Evolutionary conservation across 1,140 invertebrate genomes (phyloP), one percentile per base, ranked within the genome.

Genomic region (Apis dorsata): DNA sequence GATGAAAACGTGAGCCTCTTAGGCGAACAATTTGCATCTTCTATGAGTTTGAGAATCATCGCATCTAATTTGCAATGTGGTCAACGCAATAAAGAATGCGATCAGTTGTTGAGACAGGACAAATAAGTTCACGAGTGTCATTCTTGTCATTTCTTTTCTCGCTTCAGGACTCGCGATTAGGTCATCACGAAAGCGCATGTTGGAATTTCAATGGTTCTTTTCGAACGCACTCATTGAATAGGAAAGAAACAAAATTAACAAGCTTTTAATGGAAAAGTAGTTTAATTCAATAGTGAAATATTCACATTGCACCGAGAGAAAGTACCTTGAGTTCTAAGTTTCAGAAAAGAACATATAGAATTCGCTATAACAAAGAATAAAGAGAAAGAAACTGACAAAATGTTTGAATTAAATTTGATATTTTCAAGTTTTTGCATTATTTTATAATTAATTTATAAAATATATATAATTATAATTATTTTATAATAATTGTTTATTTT

Each of bases 1-100:
- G 19, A 8, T 7, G 9, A 60, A 60, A 73, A 84, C 77, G 85
- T 84, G 84, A 81, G 76, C 63, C 63, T 84, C 81, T 85, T 82
- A 87, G 81, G 63, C 62, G 63, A n/a, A 72, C 84, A 84, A 87
- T 87, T 87, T 86, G 73, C 86, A 87, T 87, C 63, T 53, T 57
- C 63, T 76, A 80, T 55, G 69, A 76, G 81, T 84, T 65, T 77
- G 79, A 86, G 55, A 73, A 68, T 63, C 68, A 68, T 77, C 68
- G 84, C 24, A 62, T 68, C 53, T 85, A 78, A 76, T 86, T 79
- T 44, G 77, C 81, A 78, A 87, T 87, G 84, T 81, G 84, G 84
- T 81, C 84, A 83, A 87, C 81, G 84, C 80, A 60, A 53, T 55
- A 79, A 87, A 86, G 72, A 85, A 78, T 78, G 77, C 81, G 81